Base-by-base conservation (phyloP, 2,797 vertebrate genomes). In the Aulostomus chinensis region DNA sequence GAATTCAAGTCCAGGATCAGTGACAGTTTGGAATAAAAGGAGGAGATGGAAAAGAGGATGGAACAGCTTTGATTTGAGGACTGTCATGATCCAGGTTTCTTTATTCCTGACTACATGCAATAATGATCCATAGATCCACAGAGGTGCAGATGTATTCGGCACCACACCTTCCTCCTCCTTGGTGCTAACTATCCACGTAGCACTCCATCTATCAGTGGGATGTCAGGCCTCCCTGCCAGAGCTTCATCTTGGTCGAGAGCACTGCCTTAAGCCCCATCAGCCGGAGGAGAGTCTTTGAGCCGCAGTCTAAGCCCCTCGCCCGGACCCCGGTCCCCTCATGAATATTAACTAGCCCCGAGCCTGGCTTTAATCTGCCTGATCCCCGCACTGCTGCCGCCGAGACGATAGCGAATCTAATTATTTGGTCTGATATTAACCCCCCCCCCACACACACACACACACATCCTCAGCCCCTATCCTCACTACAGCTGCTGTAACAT, bases 371-470 rank as follows among this genome's bases (percentile, higher is more conserved):
- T 98, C 94, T 96, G 92, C 92, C 92, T 93, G 94, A 94, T 96
- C 91, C 94, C 89, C 77, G 25, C 92, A 89, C 94, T 93, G 94
- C 94, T 93, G 93, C 92, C 48, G 91, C 81, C 52, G 90, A 88
- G 88, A 93, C 89, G 94, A 97, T 95, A 96, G 92, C 90, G 89
- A 94, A 97, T 97, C 95, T 97, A 96, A 98, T 98, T 98, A 97
- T 96, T 94, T 92, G 83, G 93, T 93, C 94, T 94, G 93, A 94
- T 95, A 97, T 96, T 95, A 94, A 93, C 92, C 91, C 86, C 90
- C 49, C 63, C 20, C 55, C 58, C 65, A 77, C 48, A 51, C 40
- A 35, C 41, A 43, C 46, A 10, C 85, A 63, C 60, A 49, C 64
- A 60, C 64, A 81, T 22, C 58, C 46, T 63, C 57, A 40, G 20